Evolutionary conservation across 1,140 invertebrate species (phyloP).

Genomic region (Zaprionus kolodkinae): DNA sequence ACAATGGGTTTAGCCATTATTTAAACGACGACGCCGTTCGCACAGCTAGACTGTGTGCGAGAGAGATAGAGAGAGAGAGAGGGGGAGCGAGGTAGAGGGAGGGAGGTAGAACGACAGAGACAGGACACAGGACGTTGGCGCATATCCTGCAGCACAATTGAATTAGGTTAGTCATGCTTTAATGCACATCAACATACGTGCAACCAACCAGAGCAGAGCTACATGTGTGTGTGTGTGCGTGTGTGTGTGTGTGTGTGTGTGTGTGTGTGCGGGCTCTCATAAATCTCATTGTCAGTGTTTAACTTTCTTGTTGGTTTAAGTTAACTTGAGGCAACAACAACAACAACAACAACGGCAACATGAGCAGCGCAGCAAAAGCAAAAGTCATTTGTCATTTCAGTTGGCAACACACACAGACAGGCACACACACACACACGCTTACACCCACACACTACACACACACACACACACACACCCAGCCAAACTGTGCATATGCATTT

Average conservation of each 20-base stretch:
- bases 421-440: slow-evolving; percentile 1
- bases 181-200: slow-evolving; percentile 82
- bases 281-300: slow-evolving; percentile 82
- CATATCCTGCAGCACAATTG: slow-evolving; percentile 81
- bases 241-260: slow-evolving; percentile 22
- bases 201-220: slow-evolving; percentile 65
- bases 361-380: slow-evolving; percentile 56
- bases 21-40: slow-evolving; percentile 58
- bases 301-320: slow-evolving; percentile 82
- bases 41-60: slow-evolving; percentile 17
- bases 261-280: slow-evolving; percentile 55
- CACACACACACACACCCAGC: slow-evolving; percentile 12
- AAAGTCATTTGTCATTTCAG: slow-evolving; percentile 81
- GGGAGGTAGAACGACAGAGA: background rate
- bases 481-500: slow-evolving; percentile 38
- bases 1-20: slow-evolving; percentile 67
- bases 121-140: slow-evolving; percentile 46
- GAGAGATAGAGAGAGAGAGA: background rate
- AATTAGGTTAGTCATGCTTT: slow-evolving; percentile 83
- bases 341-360: slow-evolving; percentile 61
- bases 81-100: background rate
- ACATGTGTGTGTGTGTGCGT: no score
- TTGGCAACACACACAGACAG: slow-evolving; percentile 61
- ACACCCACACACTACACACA: slow-evolving; percentile 2
- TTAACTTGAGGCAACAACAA: slow-evolving; percentile 69